phyloP scores from a whole-genome alignment of 1,140 invertebrate genomes.

The Leptinotarsa defecta region DNA sequence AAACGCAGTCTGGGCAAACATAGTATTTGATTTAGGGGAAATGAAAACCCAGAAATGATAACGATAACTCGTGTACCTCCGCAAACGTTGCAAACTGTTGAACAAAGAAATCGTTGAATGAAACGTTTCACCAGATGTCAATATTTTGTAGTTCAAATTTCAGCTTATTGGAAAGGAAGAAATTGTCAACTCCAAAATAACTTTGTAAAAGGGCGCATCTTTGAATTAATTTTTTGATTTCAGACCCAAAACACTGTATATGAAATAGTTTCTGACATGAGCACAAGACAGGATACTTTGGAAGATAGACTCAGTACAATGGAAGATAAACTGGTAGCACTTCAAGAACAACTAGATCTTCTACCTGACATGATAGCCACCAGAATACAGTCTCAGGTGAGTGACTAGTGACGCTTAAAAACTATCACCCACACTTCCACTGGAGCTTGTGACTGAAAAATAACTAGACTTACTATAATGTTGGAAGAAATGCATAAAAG shows the following conservation, averaged over 20 bases:
- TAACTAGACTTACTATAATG: too few relatives aligned
- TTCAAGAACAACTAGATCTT: slow-evolving; percentile 79
- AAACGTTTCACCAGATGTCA: too few relatives aligned
- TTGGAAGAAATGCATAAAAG: too few relatives aligned
- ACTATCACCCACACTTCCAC: background rate
- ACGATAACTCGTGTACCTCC: too few relatives aligned
- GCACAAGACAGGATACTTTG: slow-evolving; percentile 83
- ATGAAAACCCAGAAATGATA: too few relatives aligned
- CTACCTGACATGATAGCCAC: slow-evolving; percentile 79
- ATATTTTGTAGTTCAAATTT: too few relatives aligned
- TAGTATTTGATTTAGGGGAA: too few relatives aligned
- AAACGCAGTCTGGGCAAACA: too few relatives aligned
- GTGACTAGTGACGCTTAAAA: slow-evolving; percentile 11
- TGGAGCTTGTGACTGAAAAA: background rate
- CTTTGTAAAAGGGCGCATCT: background rate
- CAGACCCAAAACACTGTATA: slow-evolving; percentile 97
- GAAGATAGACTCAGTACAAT: slow-evolving; percentile 85
- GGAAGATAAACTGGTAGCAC: slow-evolving; percentile 81
- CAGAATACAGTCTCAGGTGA: slow-evolving; percentile 54
- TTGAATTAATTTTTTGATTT: slow-evolving; percentile 54
- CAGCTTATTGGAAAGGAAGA: too few relatives aligned
- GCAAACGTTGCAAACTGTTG: too few relatives aligned
- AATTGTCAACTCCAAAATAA: too few relatives aligned
- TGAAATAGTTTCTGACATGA: slow-evolving; percentile 96
- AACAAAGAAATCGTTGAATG: too few relatives aligned